Evolutionary conservation across 2,113 vertebrate genomes (phyloP).

Genomic region (Rhynchomys soricoides): DNA sequence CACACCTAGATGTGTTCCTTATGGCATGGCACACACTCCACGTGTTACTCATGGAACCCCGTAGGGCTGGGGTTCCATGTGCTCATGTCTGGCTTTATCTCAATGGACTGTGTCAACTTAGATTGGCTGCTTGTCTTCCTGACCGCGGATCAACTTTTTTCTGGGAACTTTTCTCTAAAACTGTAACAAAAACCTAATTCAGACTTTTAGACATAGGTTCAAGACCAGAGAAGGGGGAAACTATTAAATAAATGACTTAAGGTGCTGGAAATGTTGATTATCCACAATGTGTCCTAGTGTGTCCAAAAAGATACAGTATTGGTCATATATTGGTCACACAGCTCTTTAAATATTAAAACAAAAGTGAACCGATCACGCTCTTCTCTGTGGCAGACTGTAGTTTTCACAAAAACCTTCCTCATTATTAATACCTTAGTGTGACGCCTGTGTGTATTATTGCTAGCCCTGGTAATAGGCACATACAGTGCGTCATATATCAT

Average conservation of each 20-base stretch:
- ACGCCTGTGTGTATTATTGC: neutral
- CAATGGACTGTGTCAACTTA: neutral
- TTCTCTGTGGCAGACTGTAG: neutral
- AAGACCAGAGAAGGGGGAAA: neutral
- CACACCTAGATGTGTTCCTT: neutral
- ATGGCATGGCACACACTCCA: neutral
- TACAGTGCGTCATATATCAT: neutral
- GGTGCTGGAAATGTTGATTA: neutral
- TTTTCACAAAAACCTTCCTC: neutral
- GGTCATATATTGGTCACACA: conserved; percentile 1
- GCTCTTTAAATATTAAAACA: conserved; percentile 14
- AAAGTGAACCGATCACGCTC: neutral
- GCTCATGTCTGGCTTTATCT: neutral
- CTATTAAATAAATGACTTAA: neutral
- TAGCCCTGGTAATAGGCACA: neutral
- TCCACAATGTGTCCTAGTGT: neutral
- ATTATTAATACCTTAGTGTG: neutral
- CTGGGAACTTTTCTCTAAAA: neutral
- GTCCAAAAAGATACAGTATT: neutral
- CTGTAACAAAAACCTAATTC: neutral
- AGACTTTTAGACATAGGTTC: neutral
- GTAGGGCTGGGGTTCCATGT: neutral
- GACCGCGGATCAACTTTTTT: neutral
- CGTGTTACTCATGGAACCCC: neutral
- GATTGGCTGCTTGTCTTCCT: neutral